A percentile compares a stretch with the other conserved stretches of the same genome.
Evolutionary conservation across 2,113 vertebrate species (phyloP).

Genomic region (human): GRCh38 chr5:32777501-32778000

Average conservation of each 20-base stretch:
- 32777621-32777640: no score
- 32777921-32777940: slow-evolving; percentile 62
- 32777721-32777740: background rate
- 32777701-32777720: background rate
- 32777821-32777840: background rate
- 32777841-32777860: slow-evolving; percentile 9
- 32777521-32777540: background rate
- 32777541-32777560: background rate
- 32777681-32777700: background rate
- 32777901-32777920: slow-evolving; percentile 29
- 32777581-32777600: background rate
- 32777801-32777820: background rate
- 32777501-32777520: background rate
- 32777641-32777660: background rate
- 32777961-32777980: slow-evolving; percentile 48
- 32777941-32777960: slow-evolving; percentile 66
- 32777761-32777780: background rate
- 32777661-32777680: background rate
- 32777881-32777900: slow-evolving; percentile 69
- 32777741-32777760: background rate
- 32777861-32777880: slow-evolving; percentile 62
- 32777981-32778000: slow-evolving; percentile 71
- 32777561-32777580: background rate
- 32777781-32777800: background rate
- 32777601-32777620: background rate